Evolutionary conservation across 2,797 vertebrate genomes (phyloP).

Genomic region (Oceanodroma leucorhoa): DNA sequence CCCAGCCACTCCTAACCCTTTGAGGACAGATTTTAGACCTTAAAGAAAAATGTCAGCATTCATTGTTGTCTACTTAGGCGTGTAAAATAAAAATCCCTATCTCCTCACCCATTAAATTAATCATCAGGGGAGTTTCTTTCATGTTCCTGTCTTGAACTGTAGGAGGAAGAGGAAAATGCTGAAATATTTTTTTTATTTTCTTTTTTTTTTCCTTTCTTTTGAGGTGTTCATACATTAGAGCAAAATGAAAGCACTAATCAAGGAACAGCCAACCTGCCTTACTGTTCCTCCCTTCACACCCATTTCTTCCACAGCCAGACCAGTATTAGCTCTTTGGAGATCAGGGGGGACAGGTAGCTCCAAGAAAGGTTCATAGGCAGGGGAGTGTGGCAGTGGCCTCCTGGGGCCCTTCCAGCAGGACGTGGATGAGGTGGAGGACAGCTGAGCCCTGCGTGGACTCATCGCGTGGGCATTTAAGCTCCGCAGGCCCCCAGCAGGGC

Average conservation of each 20-base stretch:
- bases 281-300: background rate
- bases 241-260: background rate
- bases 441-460: background rate
- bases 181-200: background rate
- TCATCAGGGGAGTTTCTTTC: background rate
- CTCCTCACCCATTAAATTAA: background rate
- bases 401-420: background rate
- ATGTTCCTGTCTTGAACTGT: background rate
- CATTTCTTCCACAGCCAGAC: background rate
- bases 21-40: background rate
- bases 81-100: background rate
- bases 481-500: fast-evolving
- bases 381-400: background rate
- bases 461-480: fast-evolving
- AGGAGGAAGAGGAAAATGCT: background rate
- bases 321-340: background rate
- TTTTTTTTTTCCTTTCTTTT: background rate
- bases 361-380: background rate
- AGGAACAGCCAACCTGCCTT: background rate
- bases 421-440: fast-evolving
- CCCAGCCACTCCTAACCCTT: background rate
- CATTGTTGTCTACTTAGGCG: background rate
- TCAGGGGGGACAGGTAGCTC: background rate
- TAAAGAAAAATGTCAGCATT: background rate
- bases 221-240: background rate